A percentile compares a stretch with the other conserved stretches of the same genome.
phyloP scores from a whole-genome alignment of 1,140 invertebrate species.

The Fopius arisanus region DNA sequence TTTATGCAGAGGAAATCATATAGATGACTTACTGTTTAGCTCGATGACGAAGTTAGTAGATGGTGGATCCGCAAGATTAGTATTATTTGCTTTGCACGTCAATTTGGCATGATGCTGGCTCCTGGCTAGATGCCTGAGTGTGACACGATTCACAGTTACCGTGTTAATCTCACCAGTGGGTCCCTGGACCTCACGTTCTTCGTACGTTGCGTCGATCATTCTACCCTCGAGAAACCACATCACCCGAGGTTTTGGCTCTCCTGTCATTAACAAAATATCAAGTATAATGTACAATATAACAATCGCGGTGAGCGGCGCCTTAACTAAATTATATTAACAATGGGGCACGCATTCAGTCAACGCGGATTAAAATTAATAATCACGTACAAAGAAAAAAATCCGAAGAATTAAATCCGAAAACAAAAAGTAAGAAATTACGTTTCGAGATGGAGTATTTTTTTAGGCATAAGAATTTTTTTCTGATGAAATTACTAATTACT shows the following conservation, averaged over 20 bases:
- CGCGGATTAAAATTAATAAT: too few species aligned
- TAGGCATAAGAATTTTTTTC: too few species aligned
- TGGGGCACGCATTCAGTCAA: too few species aligned
- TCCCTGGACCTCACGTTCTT: slow-evolving; percentile 55
- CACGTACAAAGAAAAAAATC: too few species aligned
- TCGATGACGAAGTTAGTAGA: slow-evolving; percentile 68
- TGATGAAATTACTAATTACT: too few species aligned
- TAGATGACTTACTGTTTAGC: slow-evolving; percentile 69
- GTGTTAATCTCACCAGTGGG: slow-evolving; percentile 51
- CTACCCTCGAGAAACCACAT: slow-evolving; percentile 68
- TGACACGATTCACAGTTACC: slow-evolving; percentile 67
- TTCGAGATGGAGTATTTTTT: too few species aligned
- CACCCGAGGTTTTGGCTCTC: slow-evolving; percentile 67
- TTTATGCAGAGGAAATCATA: not conserved
- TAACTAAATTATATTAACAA: too few species aligned
- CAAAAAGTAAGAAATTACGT: too few species aligned
- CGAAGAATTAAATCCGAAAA: too few species aligned
- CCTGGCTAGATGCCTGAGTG: slow-evolving; percentile 58
- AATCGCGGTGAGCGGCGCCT: not conserved
- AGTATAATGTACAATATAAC: not conserved
- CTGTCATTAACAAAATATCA: slow-evolving; percentile 49
- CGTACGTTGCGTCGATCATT: slow-evolving; percentile 66
- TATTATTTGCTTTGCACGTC: slow-evolving; percentile 72
- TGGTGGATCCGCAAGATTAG: slow-evolving; percentile 66
- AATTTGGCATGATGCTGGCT: slow-evolving; percentile 67